Evolutionary conservation across 2,888 invertebrate genomes (phyloP).

Genomic region (Byasa hedistus): DNA sequence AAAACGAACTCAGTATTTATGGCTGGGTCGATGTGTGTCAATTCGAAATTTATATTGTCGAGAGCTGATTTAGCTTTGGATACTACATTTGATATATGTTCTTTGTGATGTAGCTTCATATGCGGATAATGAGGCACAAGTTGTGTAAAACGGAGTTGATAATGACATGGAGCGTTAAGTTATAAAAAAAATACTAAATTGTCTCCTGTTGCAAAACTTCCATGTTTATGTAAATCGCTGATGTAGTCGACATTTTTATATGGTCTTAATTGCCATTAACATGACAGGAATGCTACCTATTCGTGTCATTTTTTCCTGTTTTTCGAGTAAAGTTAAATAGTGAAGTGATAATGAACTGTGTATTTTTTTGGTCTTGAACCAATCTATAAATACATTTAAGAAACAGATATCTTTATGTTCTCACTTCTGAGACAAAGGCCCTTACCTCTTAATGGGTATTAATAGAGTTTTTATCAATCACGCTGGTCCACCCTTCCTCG

Average conservation of each 20-base stretch:
- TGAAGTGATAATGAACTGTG: neutral
- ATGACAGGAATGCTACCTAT: conserved; percentile 43
- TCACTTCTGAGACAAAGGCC: no score
- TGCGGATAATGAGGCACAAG: conserved; percentile 52
- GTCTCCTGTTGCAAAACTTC: conserved; percentile 33
- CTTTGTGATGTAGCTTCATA: conserved; percentile 57
- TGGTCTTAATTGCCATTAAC: conserved; percentile 41
- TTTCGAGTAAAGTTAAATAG: conserved; percentile 31
- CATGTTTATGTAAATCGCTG: conserved; percentile 39
- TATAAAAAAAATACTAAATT: conserved; percentile 36
- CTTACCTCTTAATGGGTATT: no score
- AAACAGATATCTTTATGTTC: no score
- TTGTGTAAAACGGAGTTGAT: conserved; percentile 42
- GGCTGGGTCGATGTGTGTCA: conserved; percentile 72
- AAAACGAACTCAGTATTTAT: conserved; percentile 74
- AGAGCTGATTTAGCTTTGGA: conserved; percentile 63
- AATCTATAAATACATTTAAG: neutral
- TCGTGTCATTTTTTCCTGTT: conserved; percentile 7
- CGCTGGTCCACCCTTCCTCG: no score
- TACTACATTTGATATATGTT: conserved; percentile 61
- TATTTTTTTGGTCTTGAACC: neutral
- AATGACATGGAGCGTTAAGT: conserved; percentile 39
- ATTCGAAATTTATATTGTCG: conserved; percentile 73
- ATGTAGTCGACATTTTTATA: conserved; percentile 34
- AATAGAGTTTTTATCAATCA: no score